A percentile compares a stretch with the other conserved stretches of the same genome.
These are phyloP conservation scores for Meteorus cinctellus DNA, from an alignment of 2,888 invertebrate species.

Conservation along the genomic window DNA sequence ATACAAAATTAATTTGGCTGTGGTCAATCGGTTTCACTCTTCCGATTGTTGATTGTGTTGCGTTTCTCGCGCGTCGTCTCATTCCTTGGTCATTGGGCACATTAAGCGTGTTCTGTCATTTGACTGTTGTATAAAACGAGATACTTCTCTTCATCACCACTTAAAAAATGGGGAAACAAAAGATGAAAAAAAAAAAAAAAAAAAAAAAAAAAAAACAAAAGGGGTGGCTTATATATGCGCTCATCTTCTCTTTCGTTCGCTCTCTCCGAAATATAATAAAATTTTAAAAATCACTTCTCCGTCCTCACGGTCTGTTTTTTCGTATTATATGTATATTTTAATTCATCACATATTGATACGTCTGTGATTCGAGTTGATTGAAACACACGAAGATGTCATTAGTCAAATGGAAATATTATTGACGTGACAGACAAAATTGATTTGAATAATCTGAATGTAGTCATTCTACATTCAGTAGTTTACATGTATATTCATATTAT, in stretches of 20 bases:
- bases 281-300: conserved; percentile 32
- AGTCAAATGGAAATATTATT: neutral
- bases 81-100: conserved; percentile 56
- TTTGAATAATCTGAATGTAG: neutral
- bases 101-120: conserved; percentile 49
- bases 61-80: conserved; percentile 52
- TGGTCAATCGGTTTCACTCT: conserved; percentile 20
- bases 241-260: conserved; percentile 45
- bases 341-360: neutral
- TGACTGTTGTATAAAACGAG: conserved; percentile 39
- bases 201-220: neutral
- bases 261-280: conserved; percentile 13
- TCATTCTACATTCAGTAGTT: neutral
- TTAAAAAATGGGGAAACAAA: neutral
- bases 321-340: neutral
- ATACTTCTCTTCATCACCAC: conserved; percentile 27
- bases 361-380: neutral
- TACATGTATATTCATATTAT: neutral
- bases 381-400: neutral
- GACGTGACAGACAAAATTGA: neutral
- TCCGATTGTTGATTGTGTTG: conserved; percentile 28
- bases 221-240: conserved; percentile 38
- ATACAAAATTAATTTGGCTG: conserved; percentile 13
- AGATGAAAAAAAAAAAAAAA: conserved; percentile 6
- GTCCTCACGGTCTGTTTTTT: conserved; percentile 28